Base-by-base conservation (phyloP, 2,888 invertebrate species). In the Rhagonycha fulva region DNA sequence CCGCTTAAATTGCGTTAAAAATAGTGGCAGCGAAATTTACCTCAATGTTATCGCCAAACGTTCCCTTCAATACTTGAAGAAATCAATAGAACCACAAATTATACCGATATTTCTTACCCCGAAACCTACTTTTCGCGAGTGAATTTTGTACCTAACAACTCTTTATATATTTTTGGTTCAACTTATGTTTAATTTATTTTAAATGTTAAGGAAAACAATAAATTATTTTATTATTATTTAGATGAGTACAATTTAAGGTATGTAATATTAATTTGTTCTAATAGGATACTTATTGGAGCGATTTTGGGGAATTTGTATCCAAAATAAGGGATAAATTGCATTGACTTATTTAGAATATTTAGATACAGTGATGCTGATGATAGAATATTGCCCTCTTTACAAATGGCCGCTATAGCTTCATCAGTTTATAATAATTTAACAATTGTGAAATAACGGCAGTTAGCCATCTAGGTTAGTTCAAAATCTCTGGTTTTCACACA, bases 1-100 rank as follows among this genome's bases (percentile, higher is more conserved):
- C 67, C 75, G 69, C 76, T 76, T 72, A 76, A 77, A 79, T 77
- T 73, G 75, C 62, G 68, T 74, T 24, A 74, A 71, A 74, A 77
- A 75, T 74, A 47, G 47, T 47, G 71, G 9, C 61, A 30, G 60
- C n/a, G 23, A 73, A 69, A 26, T 66, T 7, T 26, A 66, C 26
- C 63, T 66, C 11, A 9, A 66, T 26, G 47, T 69, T 26, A 68
- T 32, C 24, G 28, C 24, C 14, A 60, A 11, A 26, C 68, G 14
- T 69, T 23, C 69, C 14, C 62, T 68, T 69, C 68, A 69, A 62
- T 68, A 62, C 68, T 62, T 14, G 14, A 14, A 47, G 23, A 72
- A 72, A 72, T 72, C 71, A 26, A 72, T 72, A 72, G 12, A 66
- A 71, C 66, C 66, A 70, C 70, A 60, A 70, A 70, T 70, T 70